phyloP scores from a whole-genome alignment of 2,797 vertebrate genomes.

The Phataginus tetradactyla region DNA sequence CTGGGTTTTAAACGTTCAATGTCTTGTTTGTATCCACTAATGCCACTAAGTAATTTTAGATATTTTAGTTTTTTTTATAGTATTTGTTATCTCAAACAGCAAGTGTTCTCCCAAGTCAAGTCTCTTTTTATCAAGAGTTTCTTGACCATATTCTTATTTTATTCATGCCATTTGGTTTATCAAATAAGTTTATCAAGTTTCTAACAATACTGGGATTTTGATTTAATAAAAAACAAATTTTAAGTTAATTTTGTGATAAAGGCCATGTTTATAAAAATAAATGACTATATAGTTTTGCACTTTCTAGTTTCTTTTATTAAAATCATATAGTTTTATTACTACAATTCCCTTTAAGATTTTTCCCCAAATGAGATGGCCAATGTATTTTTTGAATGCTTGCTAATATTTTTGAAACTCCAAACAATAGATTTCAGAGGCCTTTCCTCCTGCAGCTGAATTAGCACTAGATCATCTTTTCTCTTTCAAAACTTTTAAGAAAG shows the following conservation, averaged over 20 bases:
- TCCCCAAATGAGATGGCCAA: background rate
- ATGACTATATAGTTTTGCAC: background rate
- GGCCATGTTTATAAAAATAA: background rate
- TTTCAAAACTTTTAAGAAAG: background rate
- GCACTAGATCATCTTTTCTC: background rate
- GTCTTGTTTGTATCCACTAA: background rate
- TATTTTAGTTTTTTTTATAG: background rate
- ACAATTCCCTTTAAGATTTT: background rate
- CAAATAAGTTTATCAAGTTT: background rate
- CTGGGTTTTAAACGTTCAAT: background rate
- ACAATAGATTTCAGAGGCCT: background rate
- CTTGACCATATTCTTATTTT: background rate
- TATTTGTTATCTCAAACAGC: background rate
- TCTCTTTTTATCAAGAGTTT: background rate
- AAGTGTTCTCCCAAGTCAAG: background rate
- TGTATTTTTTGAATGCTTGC: background rate
- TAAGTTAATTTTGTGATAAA: background rate
- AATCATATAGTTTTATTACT: background rate
- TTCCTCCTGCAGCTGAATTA: background rate
- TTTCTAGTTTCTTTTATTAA: background rate
- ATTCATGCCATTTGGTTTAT: background rate
- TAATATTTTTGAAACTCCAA: background rate
- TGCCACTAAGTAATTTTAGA: background rate
- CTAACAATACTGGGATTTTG: background rate
- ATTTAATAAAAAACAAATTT: background rate